Percentiles rank a stretch among this genome's conserved stretches.
Conservation (phyloP, 92 coral and sea anemone genomes). For the Umimayanthus kanabou region DNA sequence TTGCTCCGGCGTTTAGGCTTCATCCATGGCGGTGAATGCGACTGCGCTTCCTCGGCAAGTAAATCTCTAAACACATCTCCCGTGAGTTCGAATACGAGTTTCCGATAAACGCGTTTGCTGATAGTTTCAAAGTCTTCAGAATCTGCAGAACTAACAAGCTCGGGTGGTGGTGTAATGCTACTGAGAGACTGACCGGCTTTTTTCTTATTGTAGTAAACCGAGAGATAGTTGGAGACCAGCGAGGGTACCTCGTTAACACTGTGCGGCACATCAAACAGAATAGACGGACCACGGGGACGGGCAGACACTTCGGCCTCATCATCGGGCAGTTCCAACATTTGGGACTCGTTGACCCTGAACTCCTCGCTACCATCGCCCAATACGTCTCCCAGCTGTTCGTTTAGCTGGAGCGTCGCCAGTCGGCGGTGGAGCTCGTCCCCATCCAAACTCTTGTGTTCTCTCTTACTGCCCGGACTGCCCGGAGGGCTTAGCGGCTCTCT, state of each 20-base stretch:
- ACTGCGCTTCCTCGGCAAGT: constrained; percentile 70
- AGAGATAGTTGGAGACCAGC: constrained; percentile 66
- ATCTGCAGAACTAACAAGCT: constrained; percentile 59
- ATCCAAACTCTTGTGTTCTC: constrained; percentile 54
- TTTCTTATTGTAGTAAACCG: constrained; percentile 65
- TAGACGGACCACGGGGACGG: constrained; percentile 77
- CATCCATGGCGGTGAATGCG: constrained; percentile 90
- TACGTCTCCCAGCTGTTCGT: constrained; percentile 57
- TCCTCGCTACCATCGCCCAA: constrained; percentile 69
- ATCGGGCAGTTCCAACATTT: constrained; percentile 63
- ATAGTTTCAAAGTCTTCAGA: constrained; percentile 71
- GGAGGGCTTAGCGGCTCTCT: constrained; percentile 64
- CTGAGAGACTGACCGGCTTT: constrained; percentile 65
- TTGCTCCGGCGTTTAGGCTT: constrained; percentile 88
- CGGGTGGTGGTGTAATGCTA: constrained; percentile 67
- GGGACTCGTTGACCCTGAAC: constrained; percentile 51
- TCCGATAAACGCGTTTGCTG: constrained; percentile 78
- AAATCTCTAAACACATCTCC: constrained; percentile 83
- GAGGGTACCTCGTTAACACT: constrained; percentile 68
- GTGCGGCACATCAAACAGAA: constrained; percentile 89
- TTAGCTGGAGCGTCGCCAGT: constrained; percentile 68
- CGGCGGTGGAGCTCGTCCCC: constrained; percentile 71
- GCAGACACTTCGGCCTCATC: constrained; percentile 57
- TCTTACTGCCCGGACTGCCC: constrained; percentile 76
- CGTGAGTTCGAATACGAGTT: constrained; percentile 82